These are phyloP conservation scores for Corythornis madagascariensis DNA, from an alignment of 2,113 vertebrate genomes.

Conservation along the genomic window DNA sequence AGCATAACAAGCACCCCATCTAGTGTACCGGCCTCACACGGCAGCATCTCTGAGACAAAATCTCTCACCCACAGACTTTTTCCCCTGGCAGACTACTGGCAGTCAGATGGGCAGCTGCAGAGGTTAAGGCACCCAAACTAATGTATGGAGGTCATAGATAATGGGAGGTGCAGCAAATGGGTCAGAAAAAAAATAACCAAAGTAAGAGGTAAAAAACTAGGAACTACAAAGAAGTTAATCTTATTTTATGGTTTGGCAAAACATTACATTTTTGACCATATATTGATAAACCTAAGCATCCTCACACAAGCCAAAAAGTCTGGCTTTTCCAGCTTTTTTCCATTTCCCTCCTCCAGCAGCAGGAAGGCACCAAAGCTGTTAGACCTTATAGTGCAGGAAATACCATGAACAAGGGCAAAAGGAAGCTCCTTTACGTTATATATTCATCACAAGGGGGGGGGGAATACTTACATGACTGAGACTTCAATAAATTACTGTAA, in stretches of 20 bases:
- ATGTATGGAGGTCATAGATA: fast-evolving
- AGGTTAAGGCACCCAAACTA: neutral
- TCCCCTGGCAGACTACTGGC: neutral
- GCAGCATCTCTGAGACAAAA: neutral
- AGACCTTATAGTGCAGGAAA: neutral
- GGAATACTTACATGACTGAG: neutral
- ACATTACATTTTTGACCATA: neutral
- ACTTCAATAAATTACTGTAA: neutral
- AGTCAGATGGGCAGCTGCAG: neutral
- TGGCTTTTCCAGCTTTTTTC: neutral
- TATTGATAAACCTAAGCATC: neutral
- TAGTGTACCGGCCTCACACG: slow-evolving; percentile 50
- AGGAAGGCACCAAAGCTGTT: neutral
- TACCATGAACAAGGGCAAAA: neutral
- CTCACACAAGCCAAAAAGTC: neutral
- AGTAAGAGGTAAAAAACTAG: neutral
- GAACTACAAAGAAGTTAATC: neutral
- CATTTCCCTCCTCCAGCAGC: neutral
- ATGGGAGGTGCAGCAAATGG: fast-evolving
- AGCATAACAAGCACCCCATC: slow-evolving; percentile 63
- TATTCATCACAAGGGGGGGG: neutral
- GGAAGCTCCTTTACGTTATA: neutral
- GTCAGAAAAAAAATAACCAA: neutral
- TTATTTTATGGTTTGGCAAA: neutral
- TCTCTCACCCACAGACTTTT: fast-evolving